Evolutionary conservation across 92 coral and sea anemone species (phyloP).

Genomic region (Pocillopora meandrina): DNA sequence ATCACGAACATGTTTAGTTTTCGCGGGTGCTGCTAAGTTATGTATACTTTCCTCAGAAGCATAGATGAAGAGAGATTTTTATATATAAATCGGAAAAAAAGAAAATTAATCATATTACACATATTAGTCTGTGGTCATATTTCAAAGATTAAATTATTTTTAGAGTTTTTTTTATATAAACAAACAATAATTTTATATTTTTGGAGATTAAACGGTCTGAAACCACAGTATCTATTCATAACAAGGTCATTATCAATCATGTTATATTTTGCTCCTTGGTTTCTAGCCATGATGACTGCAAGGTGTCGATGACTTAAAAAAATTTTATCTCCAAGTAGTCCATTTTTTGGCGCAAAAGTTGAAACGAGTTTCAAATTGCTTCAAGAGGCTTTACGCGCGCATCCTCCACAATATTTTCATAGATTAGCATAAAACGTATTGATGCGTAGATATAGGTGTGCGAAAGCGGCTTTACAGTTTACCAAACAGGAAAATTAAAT

Average conservation of each 20-base stretch:
- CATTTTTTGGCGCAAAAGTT: too few relatives aligned
- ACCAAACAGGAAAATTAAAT: slow-evolving; percentile 4
- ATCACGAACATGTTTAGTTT: background rate
- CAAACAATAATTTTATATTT: background rate
- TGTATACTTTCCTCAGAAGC: background rate
- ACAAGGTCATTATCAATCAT: background rate
- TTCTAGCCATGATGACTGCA: background rate
- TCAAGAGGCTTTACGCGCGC: background rate
- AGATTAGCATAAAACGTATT: background rate
- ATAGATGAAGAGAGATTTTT: background rate
- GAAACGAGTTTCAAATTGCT: background rate
- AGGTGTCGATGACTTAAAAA: too few relatives aligned
- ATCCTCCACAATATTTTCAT: background rate
- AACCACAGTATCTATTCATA: background rate
- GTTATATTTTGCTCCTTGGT: background rate
- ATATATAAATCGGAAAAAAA: background rate
- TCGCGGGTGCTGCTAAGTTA: background rate
- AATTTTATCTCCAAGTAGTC: too few relatives aligned
- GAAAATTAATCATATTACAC: slow-evolving; percentile 2
- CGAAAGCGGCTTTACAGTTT: background rate
- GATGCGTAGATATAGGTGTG: too few relatives aligned
- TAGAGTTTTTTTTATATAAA: background rate
- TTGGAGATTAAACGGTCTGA: background rate
- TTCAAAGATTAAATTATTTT: background rate
- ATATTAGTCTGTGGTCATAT: background rate